phyloP scores from a whole-genome alignment of 2,797 vertebrate genomes.

The Falco columbarius region DNA sequence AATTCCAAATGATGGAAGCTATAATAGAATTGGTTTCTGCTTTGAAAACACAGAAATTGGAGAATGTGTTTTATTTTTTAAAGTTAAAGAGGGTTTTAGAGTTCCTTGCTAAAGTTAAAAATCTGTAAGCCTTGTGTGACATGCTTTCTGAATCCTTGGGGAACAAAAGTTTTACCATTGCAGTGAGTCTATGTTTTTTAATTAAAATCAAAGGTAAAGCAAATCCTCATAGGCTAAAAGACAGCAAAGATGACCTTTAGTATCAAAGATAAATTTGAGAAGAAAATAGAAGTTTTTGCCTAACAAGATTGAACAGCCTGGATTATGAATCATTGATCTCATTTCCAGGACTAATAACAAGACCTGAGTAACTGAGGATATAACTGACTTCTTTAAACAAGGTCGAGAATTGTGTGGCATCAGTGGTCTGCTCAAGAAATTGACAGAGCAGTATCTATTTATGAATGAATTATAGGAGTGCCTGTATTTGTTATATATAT shows the following conservation, averaged over 20 bases:
- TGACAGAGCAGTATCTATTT: background rate
- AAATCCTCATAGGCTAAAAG: background rate
- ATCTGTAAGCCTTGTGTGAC: background rate
- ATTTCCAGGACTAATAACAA: background rate
- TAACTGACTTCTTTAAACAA: background rate
- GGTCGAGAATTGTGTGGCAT: background rate
- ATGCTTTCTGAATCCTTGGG: background rate
- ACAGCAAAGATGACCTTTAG: background rate
- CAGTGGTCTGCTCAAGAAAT: background rate
- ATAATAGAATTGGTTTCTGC: background rate
- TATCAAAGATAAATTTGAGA: background rate
- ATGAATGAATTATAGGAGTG: background rate
- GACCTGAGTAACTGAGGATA: background rate
- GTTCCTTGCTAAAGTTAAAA: background rate
- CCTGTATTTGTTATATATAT: background rate
- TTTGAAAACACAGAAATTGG: background rate
- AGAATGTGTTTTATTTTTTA: background rate
- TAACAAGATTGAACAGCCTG: background rate
- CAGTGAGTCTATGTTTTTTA: background rate
- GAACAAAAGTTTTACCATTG: background rate
- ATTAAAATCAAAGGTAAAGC: background rate
- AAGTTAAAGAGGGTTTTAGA: background rate
- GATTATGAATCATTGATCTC: background rate
- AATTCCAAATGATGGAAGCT: background rate
- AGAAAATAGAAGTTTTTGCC: background rate